These are phyloP conservation scores for Neomonachus schauinslandi DNA, from an alignment of 2,113 vertebrate genomes.

Conservation along the genomic window DNA sequence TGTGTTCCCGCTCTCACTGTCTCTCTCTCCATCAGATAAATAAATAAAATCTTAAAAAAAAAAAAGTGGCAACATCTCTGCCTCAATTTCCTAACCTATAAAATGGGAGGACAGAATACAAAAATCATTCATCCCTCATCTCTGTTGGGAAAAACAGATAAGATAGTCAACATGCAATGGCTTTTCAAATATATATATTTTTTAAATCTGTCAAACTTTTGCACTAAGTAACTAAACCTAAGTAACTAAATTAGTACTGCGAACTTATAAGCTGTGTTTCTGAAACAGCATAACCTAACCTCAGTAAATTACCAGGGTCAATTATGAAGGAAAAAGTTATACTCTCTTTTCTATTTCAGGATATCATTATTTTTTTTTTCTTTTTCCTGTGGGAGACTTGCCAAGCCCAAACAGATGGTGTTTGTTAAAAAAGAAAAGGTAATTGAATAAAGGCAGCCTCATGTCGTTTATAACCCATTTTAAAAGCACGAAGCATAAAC, in stretches of 20 bases:
- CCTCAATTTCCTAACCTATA: neutral
- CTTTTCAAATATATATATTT: slow-evolving; percentile 15
- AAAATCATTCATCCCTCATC: slow-evolving; percentile 18
- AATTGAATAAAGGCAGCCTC: slow-evolving; percentile 73
- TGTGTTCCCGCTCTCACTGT: no score
- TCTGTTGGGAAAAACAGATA: neutral
- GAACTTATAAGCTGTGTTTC: slow-evolving; percentile 1
- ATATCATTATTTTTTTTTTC: neutral
- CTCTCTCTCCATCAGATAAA: no score
- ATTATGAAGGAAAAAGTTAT: slow-evolving; percentile 52
- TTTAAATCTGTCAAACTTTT: slow-evolving; percentile 33
- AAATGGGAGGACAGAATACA: neutral
- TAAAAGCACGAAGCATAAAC: slow-evolving; percentile 62
- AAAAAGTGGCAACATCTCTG: neutral
- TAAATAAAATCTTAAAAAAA: no score
- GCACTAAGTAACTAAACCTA: neutral
- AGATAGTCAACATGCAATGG: neutral
- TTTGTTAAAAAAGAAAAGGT: slow-evolving; percentile 77
- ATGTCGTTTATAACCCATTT: slow-evolving; percentile 64
- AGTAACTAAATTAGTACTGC: slow-evolving; percentile 14
- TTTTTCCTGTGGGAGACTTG: slow-evolving; percentile 62
- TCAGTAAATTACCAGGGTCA: slow-evolving; percentile 45
- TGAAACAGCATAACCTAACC: neutral
- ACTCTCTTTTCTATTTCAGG: slow-evolving; percentile 64
- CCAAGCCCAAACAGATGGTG: slow-evolving; percentile 76